Evolutionary conservation across 2,113 vertebrate species (phyloP).

Genomic region (Xiphophorus hellerii): DNA sequence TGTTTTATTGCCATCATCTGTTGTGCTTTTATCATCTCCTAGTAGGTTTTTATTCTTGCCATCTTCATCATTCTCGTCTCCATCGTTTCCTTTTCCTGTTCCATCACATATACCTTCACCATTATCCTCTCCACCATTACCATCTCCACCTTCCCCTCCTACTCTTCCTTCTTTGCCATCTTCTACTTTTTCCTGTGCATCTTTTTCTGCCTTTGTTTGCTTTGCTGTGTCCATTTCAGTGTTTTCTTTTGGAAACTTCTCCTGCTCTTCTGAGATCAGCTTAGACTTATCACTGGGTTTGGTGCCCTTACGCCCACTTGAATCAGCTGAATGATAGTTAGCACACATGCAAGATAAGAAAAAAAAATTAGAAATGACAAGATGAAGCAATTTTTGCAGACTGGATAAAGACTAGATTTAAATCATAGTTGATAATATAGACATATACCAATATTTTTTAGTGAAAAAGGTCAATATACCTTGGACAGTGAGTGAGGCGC

Average conservation of each 20-base stretch:
- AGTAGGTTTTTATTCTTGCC: slow-evolving; percentile 33
- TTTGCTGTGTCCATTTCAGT: slow-evolving; percentile 23
- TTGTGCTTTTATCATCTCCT: slow-evolving; percentile 17
- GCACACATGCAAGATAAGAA: neutral
- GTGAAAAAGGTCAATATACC: slow-evolving; percentile 62
- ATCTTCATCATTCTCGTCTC: slow-evolving; percentile 16
- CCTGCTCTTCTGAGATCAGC: slow-evolving; percentile 32
- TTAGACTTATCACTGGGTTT: slow-evolving; percentile 22
- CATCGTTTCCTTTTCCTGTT: neutral
- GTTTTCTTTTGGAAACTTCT: slow-evolving; percentile 47
- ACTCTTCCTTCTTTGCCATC: slow-evolving; percentile 13
- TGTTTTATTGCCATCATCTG: slow-evolving; percentile 35
- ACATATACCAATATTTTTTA: neutral
- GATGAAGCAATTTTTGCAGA: too few relatives aligned
- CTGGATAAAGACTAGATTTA: neutral
- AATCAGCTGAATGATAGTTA: slow-evolving; percentile 52
- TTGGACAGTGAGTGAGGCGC: slow-evolving; percentile 85
- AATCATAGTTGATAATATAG: neutral
- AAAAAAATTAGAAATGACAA: neutral
- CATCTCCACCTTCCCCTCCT: neutral
- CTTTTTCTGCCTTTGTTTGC: slow-evolving; percentile 16
- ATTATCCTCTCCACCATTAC: too few relatives aligned
- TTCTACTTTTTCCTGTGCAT: neutral
- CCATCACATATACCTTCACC: neutral
- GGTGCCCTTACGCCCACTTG: slow-evolving; percentile 21